phyloP scores from a whole-genome alignment of 2,888 invertebrate genomes.

The Drosophila buzzatii region DNA sequence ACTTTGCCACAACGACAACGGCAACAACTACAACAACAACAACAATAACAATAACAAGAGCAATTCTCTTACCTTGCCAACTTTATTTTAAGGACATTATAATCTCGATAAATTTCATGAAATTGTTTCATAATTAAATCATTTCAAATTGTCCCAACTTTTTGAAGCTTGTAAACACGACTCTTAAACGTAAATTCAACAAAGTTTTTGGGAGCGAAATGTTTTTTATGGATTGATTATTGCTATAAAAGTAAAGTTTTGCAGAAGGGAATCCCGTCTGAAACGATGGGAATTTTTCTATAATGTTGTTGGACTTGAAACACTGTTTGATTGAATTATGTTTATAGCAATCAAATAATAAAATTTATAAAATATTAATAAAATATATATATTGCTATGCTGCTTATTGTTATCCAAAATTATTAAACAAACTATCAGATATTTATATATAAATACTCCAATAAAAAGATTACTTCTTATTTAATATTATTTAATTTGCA shows the following conservation, averaged over 20 bases:
- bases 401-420: background rate
- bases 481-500: no score
- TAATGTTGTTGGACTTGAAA: background rate
- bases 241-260: constrained; percentile 11
- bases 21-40: constrained; percentile 15
- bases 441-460: no score
- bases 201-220: constrained; percentile 32
- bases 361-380: no score
- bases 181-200: constrained; percentile 49
- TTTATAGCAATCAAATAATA: background rate
- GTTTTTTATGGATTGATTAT: constrained; percentile 17
- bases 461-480: no score
- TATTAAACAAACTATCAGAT: background rate
- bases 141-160: constrained; percentile 39
- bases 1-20: constrained; percentile 64
- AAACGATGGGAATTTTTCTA: background rate
- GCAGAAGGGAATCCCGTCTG: background rate
- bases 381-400: no score
- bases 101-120: constrained; percentile 55
- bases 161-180: constrained; percentile 69
- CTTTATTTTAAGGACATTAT: constrained; percentile 57
- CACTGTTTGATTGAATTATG: background rate
- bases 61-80: constrained; percentile 17
- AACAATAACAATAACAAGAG: background rate
- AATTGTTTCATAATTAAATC: constrained; percentile 64